These are phyloP conservation scores for Lindbergichthys nudifrons DNA, from an alignment of 2,797 vertebrate genomes.

Conservation along the genomic window DNA sequence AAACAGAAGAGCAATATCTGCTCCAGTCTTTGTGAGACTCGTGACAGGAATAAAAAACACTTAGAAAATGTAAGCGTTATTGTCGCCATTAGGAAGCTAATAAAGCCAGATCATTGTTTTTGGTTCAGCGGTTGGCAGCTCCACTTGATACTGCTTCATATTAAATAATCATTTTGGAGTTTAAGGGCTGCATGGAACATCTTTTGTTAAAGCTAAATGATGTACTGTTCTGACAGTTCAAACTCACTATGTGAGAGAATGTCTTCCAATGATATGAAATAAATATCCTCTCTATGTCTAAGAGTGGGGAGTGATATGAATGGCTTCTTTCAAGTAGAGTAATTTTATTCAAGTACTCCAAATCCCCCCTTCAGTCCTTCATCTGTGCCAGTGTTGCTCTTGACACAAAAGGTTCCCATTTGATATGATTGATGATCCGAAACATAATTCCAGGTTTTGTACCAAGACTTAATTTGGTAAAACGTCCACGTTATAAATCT, in stretches of 20 bases:
- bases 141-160: background rate
- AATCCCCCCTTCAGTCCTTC: slow-evolving; percentile 20
- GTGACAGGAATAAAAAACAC: slow-evolving; percentile 40
- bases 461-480: slow-evolving; percentile 17
- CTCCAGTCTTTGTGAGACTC: slow-evolving; percentile 19
- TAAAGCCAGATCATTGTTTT: slow-evolving; percentile 39
- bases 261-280: slow-evolving; percentile 5
- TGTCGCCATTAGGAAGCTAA: slow-evolving; percentile 28
- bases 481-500: background rate
- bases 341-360: slow-evolving; percentile 37
- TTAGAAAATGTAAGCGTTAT: slow-evolving; percentile 12
- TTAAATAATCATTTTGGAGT: slow-evolving; percentile 10
- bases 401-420: slow-evolving; percentile 26
- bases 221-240: background rate
- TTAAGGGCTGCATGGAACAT: slow-evolving; percentile 16
- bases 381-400: slow-evolving; percentile 36
- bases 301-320: slow-evolving; percentile 24
- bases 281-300: background rate
- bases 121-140: slow-evolving; percentile 33
- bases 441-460: slow-evolving; percentile 20
- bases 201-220: slow-evolving; percentile 4
- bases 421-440: slow-evolving; percentile 19
- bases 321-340: slow-evolving; percentile 19
- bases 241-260: slow-evolving; percentile 1
- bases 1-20: slow-evolving; percentile 27